Evolutionary conservation across 2,113 vertebrate genomes (phyloP), one percentile per base, ranked within the genome.

Genomic region (Corapipo altera): DNA sequence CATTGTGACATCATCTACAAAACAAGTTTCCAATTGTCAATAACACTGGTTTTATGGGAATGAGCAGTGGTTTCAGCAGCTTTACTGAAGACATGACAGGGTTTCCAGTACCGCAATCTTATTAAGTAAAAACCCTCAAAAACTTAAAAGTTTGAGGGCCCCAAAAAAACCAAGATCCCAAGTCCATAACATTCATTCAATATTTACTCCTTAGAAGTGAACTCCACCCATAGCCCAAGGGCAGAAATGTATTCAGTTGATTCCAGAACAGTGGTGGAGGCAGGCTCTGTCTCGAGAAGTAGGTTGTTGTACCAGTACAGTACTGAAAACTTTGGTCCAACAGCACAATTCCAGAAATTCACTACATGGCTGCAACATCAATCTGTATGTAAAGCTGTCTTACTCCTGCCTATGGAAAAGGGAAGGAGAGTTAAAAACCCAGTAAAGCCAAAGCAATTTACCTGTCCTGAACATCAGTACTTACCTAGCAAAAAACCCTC

Each of bases 371-470:
- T 7, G 99, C 99, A 19, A 98, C 97, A 48, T 99, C 99, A 35
- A 99, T 99, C 98, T 99, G 99, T 96, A 99, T 97, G 73, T 99
- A 99, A 61, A 99, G 98, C 97, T 99, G 99, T 85, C 99, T 98
- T 39, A 99, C 98, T 71, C 99, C 99, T 1, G 97, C 99, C 99
- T 99, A 94, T 8, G 64, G 94, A 95, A 41, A 88, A 57, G 88
- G 95, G 88, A 91, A 95, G 20, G 70, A 94, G 71, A 67, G 67
- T 81, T 81, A 35, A 74, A 77, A 72, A 20, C 26, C 0, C 49
- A 43, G 30, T 59, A 52, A 85, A 88, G 30, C 30, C 79, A 92
- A 73, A 82, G 10, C 51, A 86, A 44, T 27, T 90, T 35, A 83
- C 59, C 39, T 44, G 46, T 44, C 46, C 55, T 43, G 26, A 88